Base-by-base conservation (phyloP, 1,140 invertebrate species). In the Acromyrmex echinatior region DNA sequence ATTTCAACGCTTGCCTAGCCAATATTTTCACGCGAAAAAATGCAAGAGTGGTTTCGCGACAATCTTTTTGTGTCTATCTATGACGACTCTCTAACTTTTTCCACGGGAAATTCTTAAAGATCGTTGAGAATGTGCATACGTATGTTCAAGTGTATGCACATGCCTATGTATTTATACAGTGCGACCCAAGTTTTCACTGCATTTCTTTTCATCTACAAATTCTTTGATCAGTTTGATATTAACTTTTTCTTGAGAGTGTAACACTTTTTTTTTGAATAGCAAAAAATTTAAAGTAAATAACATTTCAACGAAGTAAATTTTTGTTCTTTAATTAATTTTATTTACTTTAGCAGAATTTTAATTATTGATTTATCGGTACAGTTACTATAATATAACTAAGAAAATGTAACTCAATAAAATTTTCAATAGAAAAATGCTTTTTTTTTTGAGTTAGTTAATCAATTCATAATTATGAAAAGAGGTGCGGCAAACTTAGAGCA, bases 31-130 rank as follows among this genome's bases (percentile, higher is more conserved):
- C 74, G 39, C 25, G 49, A 80, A 49, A 87, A 86, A 86, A 45
- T 85, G 65, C 71, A 89, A 39, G 35, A 82, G 31, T 31, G 49
- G 49, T 74, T 82, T 60, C 31, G 35, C 21, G 45, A 7, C 25
- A 39, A 28, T 51, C 62, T 77, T 86, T 88, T 86, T 71, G 45
- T 49, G 49, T 39, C 45, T 89, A 74, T 86, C 74, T 51, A 45
- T 80, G 12, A 89, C 31, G 66, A 53, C 53, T 80, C 45, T 31
- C 74, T 49, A 88, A 88, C 86, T 88, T 88, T 89, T 79, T 73
- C 65, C 18, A 45, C n/a, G 60, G 51, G 28, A 31, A 89, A 88
- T 88, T 88, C 80, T 88, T 85, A 79, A 89, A 88, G 78, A 51
- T 56, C 39, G 39, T 49, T 73, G 63, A 88, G 63, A 88, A 88